Conservation (phyloP, 2,888 invertebrate species). For the Morinoia aosen region DNA sequence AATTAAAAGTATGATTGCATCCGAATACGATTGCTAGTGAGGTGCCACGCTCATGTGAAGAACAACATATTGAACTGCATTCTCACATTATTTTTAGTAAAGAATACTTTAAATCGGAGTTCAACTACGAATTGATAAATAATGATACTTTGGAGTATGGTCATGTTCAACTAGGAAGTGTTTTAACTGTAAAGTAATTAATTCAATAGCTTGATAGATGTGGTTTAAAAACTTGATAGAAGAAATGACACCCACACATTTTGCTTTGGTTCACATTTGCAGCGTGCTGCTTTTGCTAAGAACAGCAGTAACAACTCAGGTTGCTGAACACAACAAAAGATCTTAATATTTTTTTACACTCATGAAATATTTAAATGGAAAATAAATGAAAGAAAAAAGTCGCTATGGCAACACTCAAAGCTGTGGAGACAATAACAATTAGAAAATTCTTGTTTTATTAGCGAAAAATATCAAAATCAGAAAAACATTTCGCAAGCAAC, state of each 20-base stretch:
- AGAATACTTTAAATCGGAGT: too few relatives aligned
- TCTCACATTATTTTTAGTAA: too few relatives aligned
- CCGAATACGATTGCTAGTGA: too few relatives aligned
- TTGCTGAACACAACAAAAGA: not conserved
- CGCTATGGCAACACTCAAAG: not conserved
- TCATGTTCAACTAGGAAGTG: not conserved
- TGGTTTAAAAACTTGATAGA: not conserved
- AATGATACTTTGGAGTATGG: too few relatives aligned
- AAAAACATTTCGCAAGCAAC: not conserved
- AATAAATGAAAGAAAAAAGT: not conserved
- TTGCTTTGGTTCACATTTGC: not conserved
- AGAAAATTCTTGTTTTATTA: not conserved
- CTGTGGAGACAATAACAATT: not conserved
- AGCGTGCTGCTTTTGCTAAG: not conserved
- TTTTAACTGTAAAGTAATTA: not conserved
- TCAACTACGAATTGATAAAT: too few relatives aligned
- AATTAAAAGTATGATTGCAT: too few relatives aligned
- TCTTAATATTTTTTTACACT: not conserved
- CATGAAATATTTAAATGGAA: not conserved
- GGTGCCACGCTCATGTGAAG: too few relatives aligned
- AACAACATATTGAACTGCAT: too few relatives aligned
- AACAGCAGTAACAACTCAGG: not conserved
- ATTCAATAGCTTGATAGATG: not conserved
- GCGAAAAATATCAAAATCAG: not conserved
- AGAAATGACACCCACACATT: not conserved